Base-by-base conservation (phyloP, 2,888 invertebrate genomes). In the Alitta virens region DNA sequence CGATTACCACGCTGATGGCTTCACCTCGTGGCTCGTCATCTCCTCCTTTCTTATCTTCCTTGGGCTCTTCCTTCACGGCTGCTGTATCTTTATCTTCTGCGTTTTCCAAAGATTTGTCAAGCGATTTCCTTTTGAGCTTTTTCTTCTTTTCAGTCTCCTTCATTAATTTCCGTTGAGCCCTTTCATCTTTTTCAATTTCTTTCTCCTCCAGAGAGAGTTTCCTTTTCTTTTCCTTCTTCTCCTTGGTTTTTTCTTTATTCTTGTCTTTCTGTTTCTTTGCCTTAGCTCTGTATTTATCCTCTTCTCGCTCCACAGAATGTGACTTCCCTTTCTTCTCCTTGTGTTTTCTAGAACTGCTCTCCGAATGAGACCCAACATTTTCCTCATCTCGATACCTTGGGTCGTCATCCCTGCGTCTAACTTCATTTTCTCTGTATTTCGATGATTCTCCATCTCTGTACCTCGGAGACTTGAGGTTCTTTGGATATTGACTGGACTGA, bases 1-100 rank as follows among this genome's bases (percentile, higher is more conserved):
- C 46, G 21, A 46, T 21, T 18, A n/a, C 46, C n/a, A 18, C 46
- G n/a, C 21, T 46, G 18, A 18, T 21, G 18, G n/a, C 21, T 21
- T 18, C 46, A 9, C 46, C 21, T 5, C 3, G 5, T 7, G 46
- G 46, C n/a, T 46, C 46, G 46, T 46, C 46, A 2, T 55, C 7
- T 27, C 55, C 23, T 40, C 33, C 27, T 55, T 55, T 33, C 33
- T 27, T 23, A 52, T 3, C 52, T 52, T 21, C 23, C 52, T 52
- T 25, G 7, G 52, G 25, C 25, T 52, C 5, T 14, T 52, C 52
- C 23, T 25, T 52, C 16, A 7, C 52, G 21, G 7, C 24, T 52
- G 52, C 26, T 52, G 5, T 26, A 5, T 52, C 26, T 49, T 49
- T 21, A n/a, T 49, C 23, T 49, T 5, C 3, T 16, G 49, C 3